These are phyloP conservation scores for Coilia nasus DNA, from an alignment of 2,797 vertebrate genomes.

Conservation along the genomic window DNA sequence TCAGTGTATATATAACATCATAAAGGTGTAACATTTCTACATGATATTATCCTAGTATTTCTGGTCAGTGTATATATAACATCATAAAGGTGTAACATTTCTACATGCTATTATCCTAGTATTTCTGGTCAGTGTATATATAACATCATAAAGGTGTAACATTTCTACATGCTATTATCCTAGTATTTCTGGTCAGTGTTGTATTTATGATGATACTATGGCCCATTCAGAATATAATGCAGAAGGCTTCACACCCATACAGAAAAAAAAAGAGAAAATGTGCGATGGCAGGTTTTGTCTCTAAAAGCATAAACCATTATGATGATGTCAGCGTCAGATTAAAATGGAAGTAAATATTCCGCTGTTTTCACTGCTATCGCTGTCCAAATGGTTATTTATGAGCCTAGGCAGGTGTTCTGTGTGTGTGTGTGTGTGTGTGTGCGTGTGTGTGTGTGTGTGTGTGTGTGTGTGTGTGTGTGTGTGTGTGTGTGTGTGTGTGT, in stretches of 20 bases:
- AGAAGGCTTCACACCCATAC: not conserved
- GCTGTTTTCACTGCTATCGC: not conserved
- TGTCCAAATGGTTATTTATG: constrained; percentile 17
- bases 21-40: too few species aligned
- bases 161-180: not conserved
- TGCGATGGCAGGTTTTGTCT: not conserved
- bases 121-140: too few species aligned
- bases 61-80: too few species aligned
- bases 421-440: constrained; percentile 5
- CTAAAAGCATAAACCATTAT: not conserved
- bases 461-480: constrained; percentile 15
- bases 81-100: too few species aligned
- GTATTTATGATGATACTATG: not conserved
- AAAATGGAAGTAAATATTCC: constrained; percentile 20
- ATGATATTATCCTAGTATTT: too few species aligned
- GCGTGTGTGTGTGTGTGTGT: constrained; percentile 11
- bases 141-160: too few species aligned
- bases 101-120: too few species aligned
- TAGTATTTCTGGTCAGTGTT: not conserved
- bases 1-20: too few species aligned
- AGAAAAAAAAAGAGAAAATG: not conserved
- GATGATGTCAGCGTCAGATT: constrained; percentile 2
- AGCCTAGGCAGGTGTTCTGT: constrained; percentile 9
- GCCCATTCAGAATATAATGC: not conserved
- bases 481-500: constrained; percentile 5